Percentiles rank a stretch among this genome's conserved stretches.
These are phyloP conservation scores for Altica lythri DNA, from an alignment of 2,888 invertebrate species.

Conservation along the genomic window DNA sequence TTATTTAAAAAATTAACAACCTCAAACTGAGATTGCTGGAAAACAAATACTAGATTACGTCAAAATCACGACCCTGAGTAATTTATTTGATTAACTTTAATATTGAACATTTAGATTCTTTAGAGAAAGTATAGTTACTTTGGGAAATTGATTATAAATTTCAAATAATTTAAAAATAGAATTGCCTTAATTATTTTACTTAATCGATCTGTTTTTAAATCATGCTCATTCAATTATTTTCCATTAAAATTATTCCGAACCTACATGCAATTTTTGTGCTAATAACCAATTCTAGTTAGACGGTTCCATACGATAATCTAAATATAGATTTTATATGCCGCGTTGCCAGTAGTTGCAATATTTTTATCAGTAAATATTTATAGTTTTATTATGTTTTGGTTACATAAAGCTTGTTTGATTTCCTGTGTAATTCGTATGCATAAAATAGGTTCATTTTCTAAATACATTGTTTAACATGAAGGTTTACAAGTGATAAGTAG, in stretches of 20 bases:
- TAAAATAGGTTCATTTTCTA: slow-evolving; percentile 19
- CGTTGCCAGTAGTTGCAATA: slow-evolving; percentile 27
- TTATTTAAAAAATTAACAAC: too few relatives aligned
- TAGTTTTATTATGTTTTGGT: slow-evolving; percentile 20
- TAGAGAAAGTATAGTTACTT: too few relatives aligned
- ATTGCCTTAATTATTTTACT: too few relatives aligned
- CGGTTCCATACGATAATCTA: slow-evolving; percentile 20
- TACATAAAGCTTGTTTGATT: slow-evolving; percentile 23
- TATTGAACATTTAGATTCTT: too few relatives aligned
- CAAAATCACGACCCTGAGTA: too few relatives aligned
- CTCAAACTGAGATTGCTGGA: too few relatives aligned
- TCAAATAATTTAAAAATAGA: too few relatives aligned
- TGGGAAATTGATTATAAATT: too few relatives aligned
- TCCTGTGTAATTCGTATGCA: slow-evolving; percentile 12
- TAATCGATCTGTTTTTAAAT: too few relatives aligned
- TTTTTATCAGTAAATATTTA: slow-evolving; percentile 27
- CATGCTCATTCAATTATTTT: background rate
- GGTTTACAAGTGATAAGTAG: too few relatives aligned
- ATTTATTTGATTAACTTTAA: too few relatives aligned
- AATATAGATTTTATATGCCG: slow-evolving; percentile 28
- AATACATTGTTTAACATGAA: slow-evolving; percentile 2
- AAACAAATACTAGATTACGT: too few relatives aligned
- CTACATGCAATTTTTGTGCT: slow-evolving; percentile 19
- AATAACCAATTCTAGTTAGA: slow-evolving; percentile 18
- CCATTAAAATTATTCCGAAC: background rate